Evolutionary conservation across 2,888 invertebrate species (phyloP), one percentile per base, ranked within the genome.

Genomic region (Ceramica pisi): DNA sequence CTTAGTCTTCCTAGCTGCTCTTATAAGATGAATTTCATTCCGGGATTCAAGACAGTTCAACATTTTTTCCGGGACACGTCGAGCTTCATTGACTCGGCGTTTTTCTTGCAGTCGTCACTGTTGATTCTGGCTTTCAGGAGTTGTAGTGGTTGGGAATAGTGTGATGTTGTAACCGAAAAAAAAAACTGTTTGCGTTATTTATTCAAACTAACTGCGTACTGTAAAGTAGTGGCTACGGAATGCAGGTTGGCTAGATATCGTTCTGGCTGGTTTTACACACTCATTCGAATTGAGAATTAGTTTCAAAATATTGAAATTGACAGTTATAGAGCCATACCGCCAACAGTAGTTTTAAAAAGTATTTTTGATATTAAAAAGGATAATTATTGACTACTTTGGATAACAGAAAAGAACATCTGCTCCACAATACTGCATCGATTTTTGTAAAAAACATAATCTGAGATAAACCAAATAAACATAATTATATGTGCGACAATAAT

Each of bases 181-280:
- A 73, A 69, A 4, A 16, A 44, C 16, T 72, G 16, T 51, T 60
- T 31, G 50, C 21, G 21, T n/a, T 75, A 10, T 59, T 44, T 19
- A 41, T 68, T 68, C 4, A 48, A 59, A 57, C 21, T 26, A 23
- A 61, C 5, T 59, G 3, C 10, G 12, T 16, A 19, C n/a, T 31
- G 12, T 35, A 12, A 56, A 38, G 38, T 53, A 16, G 19, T 8
- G 26, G 3, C 8, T 31, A 55, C 1, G 1, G 9, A 4, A 55
- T 31, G 9, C 19, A 55, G 9, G 55, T 10, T 55, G 31, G 1
- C 31, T 3, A 4, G 26, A 55, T 19, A 55, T 26, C 0, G 19
- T 19, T 4, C n/a, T n/a, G 8, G 48, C 10, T 48, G 48, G 48
- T n/a, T 46, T 41, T 1, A 14, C 14, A 41, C 16, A 8, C 46